phyloP scores from a whole-genome alignment of 2,888 invertebrate species.

The Acrobasis consociella region DNA sequence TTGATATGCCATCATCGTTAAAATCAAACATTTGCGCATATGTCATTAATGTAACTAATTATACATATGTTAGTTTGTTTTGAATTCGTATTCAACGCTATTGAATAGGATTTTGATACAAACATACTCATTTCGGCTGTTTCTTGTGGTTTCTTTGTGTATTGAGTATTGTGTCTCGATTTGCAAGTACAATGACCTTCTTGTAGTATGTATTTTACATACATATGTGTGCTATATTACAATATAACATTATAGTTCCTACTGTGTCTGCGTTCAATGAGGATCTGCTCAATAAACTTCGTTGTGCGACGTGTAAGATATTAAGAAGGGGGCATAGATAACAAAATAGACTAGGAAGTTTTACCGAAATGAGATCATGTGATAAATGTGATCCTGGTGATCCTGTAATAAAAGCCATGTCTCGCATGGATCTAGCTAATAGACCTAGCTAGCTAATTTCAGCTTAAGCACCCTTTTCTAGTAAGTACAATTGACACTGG shows the following conservation, averaged over 20 bases:
- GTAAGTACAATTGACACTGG: neutral
- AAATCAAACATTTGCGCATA: neutral
- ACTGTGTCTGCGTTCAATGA: too few relatives aligned
- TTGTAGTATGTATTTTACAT: neutral
- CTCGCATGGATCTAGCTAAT: neutral
- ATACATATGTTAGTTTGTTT: neutral
- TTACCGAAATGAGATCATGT: too few relatives aligned
- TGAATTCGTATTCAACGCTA: neutral
- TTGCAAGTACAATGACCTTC: neutral
- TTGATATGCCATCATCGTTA: too few relatives aligned
- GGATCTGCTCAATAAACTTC: too few relatives aligned
- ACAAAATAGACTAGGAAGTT: too few relatives aligned
- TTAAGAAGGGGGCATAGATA: too few relatives aligned
- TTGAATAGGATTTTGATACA: neutral
- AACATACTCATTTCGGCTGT: neutral
- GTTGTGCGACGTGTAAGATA: too few relatives aligned
- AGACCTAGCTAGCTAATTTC: neutral
- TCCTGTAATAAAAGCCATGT: neutral
- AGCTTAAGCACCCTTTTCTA: neutral
- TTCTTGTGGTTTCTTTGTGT: slow-evolving; percentile 3
- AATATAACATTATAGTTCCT: neutral
- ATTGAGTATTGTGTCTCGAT: slow-evolving; percentile 2
- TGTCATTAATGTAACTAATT: too few relatives aligned
- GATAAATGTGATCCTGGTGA: neutral
- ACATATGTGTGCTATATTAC: neutral